Evolutionary conservation across 2,888 invertebrate species (phyloP).

Genomic region (Amphipyra tragopoginis): DNA sequence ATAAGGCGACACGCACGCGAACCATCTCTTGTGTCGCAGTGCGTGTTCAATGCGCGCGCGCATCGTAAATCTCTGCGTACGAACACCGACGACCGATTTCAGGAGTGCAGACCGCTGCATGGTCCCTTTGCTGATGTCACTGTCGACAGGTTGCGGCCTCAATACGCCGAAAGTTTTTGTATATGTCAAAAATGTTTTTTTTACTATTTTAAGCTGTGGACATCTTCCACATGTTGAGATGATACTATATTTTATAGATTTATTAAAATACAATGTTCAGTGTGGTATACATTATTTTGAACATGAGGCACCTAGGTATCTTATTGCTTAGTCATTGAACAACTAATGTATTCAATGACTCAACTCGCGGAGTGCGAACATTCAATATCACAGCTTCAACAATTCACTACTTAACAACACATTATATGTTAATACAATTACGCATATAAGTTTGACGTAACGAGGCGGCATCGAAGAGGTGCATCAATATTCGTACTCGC

Average conservation of each 20-base stretch:
- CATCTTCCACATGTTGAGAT: neutral
- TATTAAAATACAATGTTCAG: neutral
- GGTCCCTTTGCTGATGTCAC: slow-evolving; percentile 51
- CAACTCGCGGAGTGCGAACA: slow-evolving; percentile 52
- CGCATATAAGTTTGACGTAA: slow-evolving; percentile 71
- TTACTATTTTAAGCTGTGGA: neutral
- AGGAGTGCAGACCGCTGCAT: slow-evolving; percentile 61
- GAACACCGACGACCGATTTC: slow-evolving; percentile 55
- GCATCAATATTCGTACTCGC: slow-evolving; percentile 80
- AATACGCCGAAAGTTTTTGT: slow-evolving; percentile 20
- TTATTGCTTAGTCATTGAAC: slow-evolving; percentile 11
- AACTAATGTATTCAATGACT: slow-evolving; percentile 65
- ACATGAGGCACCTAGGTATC: neutral
- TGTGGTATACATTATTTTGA: neutral
- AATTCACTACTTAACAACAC: slow-evolving; percentile 26
- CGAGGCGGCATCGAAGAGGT: slow-evolving; percentile 66
- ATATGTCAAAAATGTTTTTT: slow-evolving; percentile 2
- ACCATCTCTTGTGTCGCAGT: slow-evolving; percentile 69
- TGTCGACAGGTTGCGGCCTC: slow-evolving; percentile 48
- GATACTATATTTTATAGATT: neutral
- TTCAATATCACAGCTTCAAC: slow-evolving; percentile 49
- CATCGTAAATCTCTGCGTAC: slow-evolving; percentile 76
- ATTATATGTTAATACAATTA: slow-evolving; percentile 69
- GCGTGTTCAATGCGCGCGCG: slow-evolving; percentile 75
- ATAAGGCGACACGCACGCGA: slow-evolving; percentile 81